A percentile compares a stretch with the other conserved stretches of the same genome.
Conservation (phyloP, 2,888 invertebrate genomes). For the Drosophila nr. perissopoda region DNA sequence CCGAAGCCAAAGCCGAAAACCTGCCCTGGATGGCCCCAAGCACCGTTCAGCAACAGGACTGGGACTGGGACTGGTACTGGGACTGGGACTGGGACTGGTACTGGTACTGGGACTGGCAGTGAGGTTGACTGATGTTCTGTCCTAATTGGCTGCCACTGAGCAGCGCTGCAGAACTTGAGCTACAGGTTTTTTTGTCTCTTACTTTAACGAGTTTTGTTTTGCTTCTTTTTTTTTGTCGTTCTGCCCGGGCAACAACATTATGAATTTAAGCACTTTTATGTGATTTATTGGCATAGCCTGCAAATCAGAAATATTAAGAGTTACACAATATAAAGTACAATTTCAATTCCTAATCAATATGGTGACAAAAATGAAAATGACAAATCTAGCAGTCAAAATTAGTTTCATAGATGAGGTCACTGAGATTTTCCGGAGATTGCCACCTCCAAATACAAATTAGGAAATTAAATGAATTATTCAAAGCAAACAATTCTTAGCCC, state of each 20-base stretch:
- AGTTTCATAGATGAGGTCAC: background rate
- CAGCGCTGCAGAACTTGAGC: slow-evolving; percentile 51
- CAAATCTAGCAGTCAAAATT: background rate
- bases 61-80: slow-evolving; percentile 1
- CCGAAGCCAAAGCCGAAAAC: slow-evolving; percentile 23
- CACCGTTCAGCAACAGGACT: slow-evolving; percentile 18
- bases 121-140: slow-evolving; percentile 51
- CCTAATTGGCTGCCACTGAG: slow-evolving; percentile 76
- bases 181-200: slow-evolving; percentile 39
- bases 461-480: background rate
- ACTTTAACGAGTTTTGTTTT: slow-evolving; percentile 31
- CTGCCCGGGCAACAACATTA: slow-evolving; percentile 19
- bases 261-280: slow-evolving; percentile 20
- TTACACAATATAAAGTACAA: too few species aligned
- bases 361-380: background rate
- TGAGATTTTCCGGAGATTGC: too few species aligned
- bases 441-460: background rate
- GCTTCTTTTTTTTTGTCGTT: background rate
- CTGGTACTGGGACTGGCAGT: background rate
- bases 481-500: background rate
- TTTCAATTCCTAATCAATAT: background rate
- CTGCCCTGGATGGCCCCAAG: slow-evolving; percentile 43
- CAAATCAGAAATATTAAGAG: background rate
- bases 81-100: background rate
- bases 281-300: slow-evolving; percentile 11